Percentiles rank a stretch among this genome's conserved stretches.
Evolutionary conservation across 2,113 vertebrate genomes (phyloP).

Genomic region (Apodemus speciosus): DNA sequence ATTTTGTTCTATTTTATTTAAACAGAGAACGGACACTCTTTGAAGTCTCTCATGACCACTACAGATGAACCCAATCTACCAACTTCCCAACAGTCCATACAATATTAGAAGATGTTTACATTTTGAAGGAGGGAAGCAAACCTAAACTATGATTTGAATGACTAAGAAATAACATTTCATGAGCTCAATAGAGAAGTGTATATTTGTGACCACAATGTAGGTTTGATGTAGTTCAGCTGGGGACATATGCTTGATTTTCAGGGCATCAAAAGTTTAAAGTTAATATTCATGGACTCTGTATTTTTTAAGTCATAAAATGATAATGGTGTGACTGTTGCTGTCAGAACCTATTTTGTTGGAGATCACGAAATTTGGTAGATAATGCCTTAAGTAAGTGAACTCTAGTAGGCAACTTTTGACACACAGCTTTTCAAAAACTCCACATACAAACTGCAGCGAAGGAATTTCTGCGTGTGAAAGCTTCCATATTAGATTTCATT

Average conservation of each 20-base stretch:
- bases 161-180: conserved; percentile 61
- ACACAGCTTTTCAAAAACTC: conserved; percentile 7
- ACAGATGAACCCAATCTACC: conserved; percentile 76
- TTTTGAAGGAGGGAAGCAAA: conserved; percentile 80
- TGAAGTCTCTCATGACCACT: conserved; percentile 81
- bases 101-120: conserved; percentile 79
- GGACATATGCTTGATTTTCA: conserved; percentile 39
- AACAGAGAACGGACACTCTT: conserved; percentile 81
- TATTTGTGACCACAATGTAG: neutral
- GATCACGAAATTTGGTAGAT: neutral
- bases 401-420: neutral
- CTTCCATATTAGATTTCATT: conserved; percentile 8
- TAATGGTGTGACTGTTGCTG: neutral
- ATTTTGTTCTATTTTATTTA: conserved; percentile 82
- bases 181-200: conserved; percentile 48
- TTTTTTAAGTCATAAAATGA: conserved; percentile 21
- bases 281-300: conserved; percentile 34
- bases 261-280: conserved; percentile 35
- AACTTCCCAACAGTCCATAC: conserved; percentile 77
- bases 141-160: conserved; percentile 41
- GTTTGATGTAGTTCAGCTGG: conserved; percentile 27
- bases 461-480: neutral
- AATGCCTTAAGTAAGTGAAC: neutral
- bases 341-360: neutral
- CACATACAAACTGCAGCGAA: neutral